Conservation (phyloP, 2,113 vertebrate species). For the Peromyscus californicus region DNA sequence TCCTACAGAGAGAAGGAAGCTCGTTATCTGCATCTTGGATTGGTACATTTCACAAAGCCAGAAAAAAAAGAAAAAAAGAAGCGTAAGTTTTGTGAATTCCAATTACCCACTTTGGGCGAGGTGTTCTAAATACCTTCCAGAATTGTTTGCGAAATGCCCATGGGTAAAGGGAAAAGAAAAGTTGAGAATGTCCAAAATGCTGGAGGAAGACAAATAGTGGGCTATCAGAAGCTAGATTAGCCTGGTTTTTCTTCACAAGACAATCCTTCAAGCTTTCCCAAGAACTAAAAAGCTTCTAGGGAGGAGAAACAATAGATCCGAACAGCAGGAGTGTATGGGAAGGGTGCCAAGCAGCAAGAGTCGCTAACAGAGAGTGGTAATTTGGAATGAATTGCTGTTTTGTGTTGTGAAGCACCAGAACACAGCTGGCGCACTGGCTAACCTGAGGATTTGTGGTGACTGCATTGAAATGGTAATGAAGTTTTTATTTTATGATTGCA, state of each 20-base stretch:
- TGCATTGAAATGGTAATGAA: slow-evolving; percentile 90
- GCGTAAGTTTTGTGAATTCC: slow-evolving; percentile 3
- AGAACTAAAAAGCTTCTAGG: slow-evolving; percentile 81
- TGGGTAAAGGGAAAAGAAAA: slow-evolving; percentile 10
- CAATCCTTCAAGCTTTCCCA: slow-evolving; percentile 80
- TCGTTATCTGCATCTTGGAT: slow-evolving; percentile 48
- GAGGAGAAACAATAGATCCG: slow-evolving; percentile 87
- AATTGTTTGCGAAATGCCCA: neutral
- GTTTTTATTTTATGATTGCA: slow-evolving; percentile 89
- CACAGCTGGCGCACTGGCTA: slow-evolving; percentile 86
- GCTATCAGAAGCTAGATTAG: slow-evolving; percentile 70
- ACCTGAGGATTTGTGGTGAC: slow-evolving; percentile 88
- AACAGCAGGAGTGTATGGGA: slow-evolving; percentile 88
- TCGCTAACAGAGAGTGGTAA: slow-evolving; percentile 88
- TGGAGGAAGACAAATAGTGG: slow-evolving; percentile 30
- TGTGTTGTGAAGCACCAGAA: slow-evolving; percentile 86
- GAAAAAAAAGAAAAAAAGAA: neutral
- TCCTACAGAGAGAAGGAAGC: slow-evolving; percentile 36
- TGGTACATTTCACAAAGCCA: slow-evolving; percentile 42
- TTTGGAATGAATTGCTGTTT: slow-evolving; percentile 89
- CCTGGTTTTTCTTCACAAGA: slow-evolving; percentile 77
- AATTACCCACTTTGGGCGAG: slow-evolving; percentile 23
- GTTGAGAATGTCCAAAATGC: neutral
- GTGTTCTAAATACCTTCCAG: neutral
- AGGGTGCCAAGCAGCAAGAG: slow-evolving; percentile 85